Evolutionary conservation across 2,888 invertebrate species (phyloP).

Genomic region (Eupeodes latifasciatus): DNA sequence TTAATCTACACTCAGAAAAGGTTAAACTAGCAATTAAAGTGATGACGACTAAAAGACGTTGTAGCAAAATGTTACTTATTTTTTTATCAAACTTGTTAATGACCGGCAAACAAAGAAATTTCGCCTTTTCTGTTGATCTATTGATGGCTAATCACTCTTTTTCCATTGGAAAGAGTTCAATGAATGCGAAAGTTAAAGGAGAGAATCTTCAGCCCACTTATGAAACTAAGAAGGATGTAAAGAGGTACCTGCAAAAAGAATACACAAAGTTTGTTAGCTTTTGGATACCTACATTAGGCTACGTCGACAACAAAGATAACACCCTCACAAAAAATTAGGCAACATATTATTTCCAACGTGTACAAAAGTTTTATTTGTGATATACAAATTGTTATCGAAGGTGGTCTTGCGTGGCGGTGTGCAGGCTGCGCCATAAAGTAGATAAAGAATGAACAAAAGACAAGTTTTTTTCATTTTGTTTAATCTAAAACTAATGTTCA

Average conservation of each 20-base stretch:
- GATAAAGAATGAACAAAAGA: slow-evolving; percentile 5
- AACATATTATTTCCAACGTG: not conserved
- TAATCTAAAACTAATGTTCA: slow-evolving; percentile 4
- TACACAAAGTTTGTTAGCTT: not conserved
- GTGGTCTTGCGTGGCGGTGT: not conserved
- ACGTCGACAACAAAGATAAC: not conserved
- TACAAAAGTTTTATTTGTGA: not conserved
- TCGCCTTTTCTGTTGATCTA: not conserved
- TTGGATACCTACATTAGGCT: not conserved
- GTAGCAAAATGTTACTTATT: not conserved
- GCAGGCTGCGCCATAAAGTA: not conserved
- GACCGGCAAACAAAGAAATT: slow-evolving; percentile 1
- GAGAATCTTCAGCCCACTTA: not conserved
- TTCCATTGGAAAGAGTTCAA: not conserved
- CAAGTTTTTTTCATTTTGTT: not conserved
- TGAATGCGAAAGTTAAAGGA: not conserved
- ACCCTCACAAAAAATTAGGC: not conserved
- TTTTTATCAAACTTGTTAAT: slow-evolving; percentile 2
- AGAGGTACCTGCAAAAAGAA: not conserved
- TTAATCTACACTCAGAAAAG: not conserved
- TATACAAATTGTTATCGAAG: not conserved
- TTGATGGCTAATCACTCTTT: not conserved
- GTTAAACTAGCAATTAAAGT: not conserved
- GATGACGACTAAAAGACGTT: not conserved
- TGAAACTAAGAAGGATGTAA: not conserved